Conservation (phyloP, 2,888 invertebrate species). For the Thecophora atra region DNA sequence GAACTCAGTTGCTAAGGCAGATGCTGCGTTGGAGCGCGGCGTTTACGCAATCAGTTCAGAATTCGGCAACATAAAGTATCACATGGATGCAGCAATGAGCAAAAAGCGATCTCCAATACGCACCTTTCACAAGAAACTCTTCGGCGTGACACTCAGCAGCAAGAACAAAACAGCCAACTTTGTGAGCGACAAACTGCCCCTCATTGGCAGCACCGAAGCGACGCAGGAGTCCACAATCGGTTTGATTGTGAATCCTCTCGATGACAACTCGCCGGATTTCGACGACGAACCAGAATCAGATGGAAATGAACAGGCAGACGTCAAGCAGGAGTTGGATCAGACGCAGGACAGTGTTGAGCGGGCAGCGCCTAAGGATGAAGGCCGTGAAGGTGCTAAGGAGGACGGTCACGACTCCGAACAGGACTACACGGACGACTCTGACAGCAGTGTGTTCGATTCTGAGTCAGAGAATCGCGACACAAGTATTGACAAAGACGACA, state of each 20-base stretch:
- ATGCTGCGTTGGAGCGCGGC: slow-evolving; percentile 67
- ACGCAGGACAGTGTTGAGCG: slow-evolving; percentile 37
- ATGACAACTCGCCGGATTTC: slow-evolving; percentile 60
- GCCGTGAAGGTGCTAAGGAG: slow-evolving; percentile 40
- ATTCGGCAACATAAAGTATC: slow-evolving; percentile 76
- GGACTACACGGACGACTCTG: slow-evolving; percentile 62
- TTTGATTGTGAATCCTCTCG: slow-evolving; percentile 74
- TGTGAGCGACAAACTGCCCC: slow-evolving; percentile 59
- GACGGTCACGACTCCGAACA: slow-evolving; percentile 55
- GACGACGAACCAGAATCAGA: slow-evolving; percentile 57
- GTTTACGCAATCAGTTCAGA: slow-evolving; percentile 86
- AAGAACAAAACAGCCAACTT: slow-evolving; percentile 65
- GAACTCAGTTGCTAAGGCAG: slow-evolving; percentile 44
- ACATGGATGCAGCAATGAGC: slow-evolving; percentile 55
- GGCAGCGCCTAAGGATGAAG: slow-evolving; percentile 36
- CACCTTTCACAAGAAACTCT: slow-evolving; percentile 64
- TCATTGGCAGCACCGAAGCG: slow-evolving; percentile 46
- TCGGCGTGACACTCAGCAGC: slow-evolving; percentile 64
- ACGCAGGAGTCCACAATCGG: slow-evolving; percentile 65
- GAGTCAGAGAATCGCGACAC: slow-evolving; percentile 62
- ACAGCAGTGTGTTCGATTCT: slow-evolving; percentile 64
- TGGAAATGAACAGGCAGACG: slow-evolving; percentile 28
- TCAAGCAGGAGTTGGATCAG: slow-evolving; percentile 36
- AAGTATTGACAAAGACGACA: slow-evolving; percentile 63
- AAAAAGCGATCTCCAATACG: slow-evolving; percentile 65